Base-by-base conservation (phyloP, 2,797 vertebrate genomes). In the Eospalax fontanierii region DNA sequence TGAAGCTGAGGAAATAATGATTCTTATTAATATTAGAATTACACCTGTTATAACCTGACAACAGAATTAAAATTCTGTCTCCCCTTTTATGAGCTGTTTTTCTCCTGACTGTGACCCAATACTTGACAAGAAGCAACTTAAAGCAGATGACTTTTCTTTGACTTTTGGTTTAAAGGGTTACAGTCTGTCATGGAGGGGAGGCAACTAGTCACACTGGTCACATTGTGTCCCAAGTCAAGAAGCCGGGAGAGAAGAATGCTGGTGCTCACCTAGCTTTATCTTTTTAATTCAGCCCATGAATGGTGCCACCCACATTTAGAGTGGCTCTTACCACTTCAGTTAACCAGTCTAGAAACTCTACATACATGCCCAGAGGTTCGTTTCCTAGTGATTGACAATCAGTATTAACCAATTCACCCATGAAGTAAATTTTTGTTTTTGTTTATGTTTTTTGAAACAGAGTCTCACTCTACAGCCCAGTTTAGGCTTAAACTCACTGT, bases 1-100 rank as follows among this genome's bases (percentile, higher is more conserved):
- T 76, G 61, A 71, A 15, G 16, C 68, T 84, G 43, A 15, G 26
- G 40, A 92, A 92, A 88, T 66, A 95, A 86, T 12, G 50, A 65
- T 33, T 76, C 57, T 74, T 66, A 63, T 66, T 85, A 88, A 89
- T 15, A 16, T 40, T 78, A 18, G n/a, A 78, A 80, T 71, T 18
- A 90, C 59, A 14, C 24, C 57, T 84, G 38, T 22, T 89, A 8
- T 35, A 83, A 66, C 57, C 66, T 65, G 68, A 50, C 28, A 43
- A 0, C 30, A 40, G 24, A 93, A 66, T 75, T 74, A 74, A 88
- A 33, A 68, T 65, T 79, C 22, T 85, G 4, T 54, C n/a, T 73
- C 63, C 81, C 19, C 54, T 26, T 65, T 10, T 26, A 63, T 63
- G 24, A 65, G 63, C 28, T 28, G 28, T 14, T 65, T 26, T 65